These are phyloP conservation scores for Dasyprocta punctata DNA, from an alignment of 2,113 vertebrate species.

Conservation along the genomic window DNA sequence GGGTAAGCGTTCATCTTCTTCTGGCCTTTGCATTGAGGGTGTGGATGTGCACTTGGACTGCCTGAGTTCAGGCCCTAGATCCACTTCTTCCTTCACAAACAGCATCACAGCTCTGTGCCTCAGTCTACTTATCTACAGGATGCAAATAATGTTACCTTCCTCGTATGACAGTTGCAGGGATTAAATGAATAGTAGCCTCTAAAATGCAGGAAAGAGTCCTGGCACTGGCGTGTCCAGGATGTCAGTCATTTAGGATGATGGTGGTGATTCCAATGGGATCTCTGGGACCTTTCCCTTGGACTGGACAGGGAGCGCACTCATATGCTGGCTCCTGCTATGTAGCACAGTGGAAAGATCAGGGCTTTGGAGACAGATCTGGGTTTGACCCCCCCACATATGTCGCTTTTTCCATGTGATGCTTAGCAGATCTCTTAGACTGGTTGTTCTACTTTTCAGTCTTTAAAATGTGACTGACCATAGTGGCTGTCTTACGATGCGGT, in stretches of 20 bases:
- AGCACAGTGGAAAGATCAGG: not conserved
- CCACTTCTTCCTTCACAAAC: not conserved
- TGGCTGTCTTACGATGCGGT: not conserved
- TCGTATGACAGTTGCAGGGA: not conserved
- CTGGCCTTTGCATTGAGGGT: not conserved
- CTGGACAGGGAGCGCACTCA: not conserved
- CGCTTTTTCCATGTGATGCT: not conserved
- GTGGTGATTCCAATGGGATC: not conserved
- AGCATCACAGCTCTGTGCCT: not conserved
- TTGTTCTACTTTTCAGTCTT: not conserved
- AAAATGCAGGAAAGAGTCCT: not conserved
- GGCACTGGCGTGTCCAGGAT: not conserved
- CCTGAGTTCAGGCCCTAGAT: not conserved
- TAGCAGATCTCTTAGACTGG: not conserved
- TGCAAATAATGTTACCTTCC: not conserved
- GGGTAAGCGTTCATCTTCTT: not conserved
- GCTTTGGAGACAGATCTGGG: not conserved
- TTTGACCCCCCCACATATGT: not conserved
- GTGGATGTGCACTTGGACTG: not conserved
- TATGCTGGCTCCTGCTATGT: not conserved
- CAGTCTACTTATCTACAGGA: not conserved
- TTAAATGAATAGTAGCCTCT: not conserved
- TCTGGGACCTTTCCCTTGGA: not conserved
- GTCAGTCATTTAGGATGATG: not conserved
- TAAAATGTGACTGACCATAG: not conserved